Evolutionary conservation across 1,140 invertebrate genomes (phyloP).

Genomic region (Macrobrachium nipponense): DNA sequence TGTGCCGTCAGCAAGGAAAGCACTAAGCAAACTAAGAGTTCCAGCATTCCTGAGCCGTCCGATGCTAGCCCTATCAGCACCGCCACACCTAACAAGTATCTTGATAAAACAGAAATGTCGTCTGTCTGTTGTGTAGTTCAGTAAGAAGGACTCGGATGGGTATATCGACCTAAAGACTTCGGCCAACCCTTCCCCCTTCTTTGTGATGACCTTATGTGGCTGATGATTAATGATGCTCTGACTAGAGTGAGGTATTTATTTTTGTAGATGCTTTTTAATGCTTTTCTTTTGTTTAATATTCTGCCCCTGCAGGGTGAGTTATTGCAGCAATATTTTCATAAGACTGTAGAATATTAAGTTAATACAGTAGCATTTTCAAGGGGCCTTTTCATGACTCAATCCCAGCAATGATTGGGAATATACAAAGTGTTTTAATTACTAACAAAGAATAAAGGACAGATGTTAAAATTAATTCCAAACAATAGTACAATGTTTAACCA

Average conservation of each 20-base stretch:
- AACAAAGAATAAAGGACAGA: no score
- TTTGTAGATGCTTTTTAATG: constrained; percentile 9
- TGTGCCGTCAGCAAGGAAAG: not conserved
- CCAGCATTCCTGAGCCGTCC: constrained; percentile 32
- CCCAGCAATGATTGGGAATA: no score
- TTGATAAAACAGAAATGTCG: constrained; percentile 52
- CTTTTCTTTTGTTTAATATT: not conserved
- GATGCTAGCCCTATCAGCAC: constrained; percentile 24
- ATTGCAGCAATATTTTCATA: not conserved
- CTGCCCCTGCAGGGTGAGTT: not conserved
- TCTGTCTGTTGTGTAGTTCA: constrained; percentile 50
- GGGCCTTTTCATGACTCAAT: no score
- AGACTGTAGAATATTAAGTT: not conserved
- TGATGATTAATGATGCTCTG: constrained; percentile 44
- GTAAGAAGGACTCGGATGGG: constrained; percentile 47
- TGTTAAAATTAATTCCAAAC: no score
- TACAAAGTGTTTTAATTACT: no score
- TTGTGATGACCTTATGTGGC: constrained; percentile 38
- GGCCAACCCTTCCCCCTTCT: constrained; percentile 46
- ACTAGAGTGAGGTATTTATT: constrained; percentile 50
- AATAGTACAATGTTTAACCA: no score
- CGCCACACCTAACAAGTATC: constrained; percentile 51
- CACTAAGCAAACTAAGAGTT: constrained; percentile 11
- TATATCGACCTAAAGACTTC: constrained; percentile 48
- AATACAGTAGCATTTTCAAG: not conserved